A percentile compares a stretch with the other conserved stretches of the same genome.
Evolutionary conservation across 2,113 vertebrate species (phyloP).

Genomic region (Phylloscopus trochilus): DNA sequence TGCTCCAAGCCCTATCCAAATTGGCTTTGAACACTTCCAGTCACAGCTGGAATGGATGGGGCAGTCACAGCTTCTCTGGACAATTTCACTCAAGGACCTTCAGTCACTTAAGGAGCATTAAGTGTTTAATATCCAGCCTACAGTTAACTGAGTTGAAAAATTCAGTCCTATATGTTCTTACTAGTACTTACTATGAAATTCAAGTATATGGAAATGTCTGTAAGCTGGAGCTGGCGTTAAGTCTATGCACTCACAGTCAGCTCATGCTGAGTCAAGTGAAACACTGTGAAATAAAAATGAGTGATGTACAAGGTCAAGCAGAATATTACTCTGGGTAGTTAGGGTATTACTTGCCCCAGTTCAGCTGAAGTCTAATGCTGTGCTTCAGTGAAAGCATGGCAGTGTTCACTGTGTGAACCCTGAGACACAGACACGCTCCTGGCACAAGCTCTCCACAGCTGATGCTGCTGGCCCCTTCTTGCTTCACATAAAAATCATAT

Average conservation of each 20-base stretch:
- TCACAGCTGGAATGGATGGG: too few relatives aligned
- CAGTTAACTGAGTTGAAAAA: neutral
- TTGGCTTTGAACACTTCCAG: neutral
- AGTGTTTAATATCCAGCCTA: neutral
- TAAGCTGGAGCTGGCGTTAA: neutral
- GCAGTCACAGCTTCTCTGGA: neutral
- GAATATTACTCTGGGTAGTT: neutral
- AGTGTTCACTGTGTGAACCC: neutral
- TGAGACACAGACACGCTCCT: neutral
- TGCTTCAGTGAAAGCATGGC: neutral
- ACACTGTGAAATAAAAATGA: neutral
- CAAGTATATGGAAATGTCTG: neutral
- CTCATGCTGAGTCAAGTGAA: neutral
- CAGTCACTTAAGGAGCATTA: neutral
- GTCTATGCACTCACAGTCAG: neutral
- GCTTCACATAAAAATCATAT: neutral
- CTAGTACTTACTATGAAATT: neutral
- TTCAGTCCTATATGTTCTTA: neutral
- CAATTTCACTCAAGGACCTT: neutral
- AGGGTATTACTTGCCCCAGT: neutral
- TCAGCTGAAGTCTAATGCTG: neutral
- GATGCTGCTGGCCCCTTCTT: neutral
- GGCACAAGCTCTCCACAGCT: neutral
- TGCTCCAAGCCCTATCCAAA: neutral
- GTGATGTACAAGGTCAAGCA: neutral